Conservation (phyloP, 2,797 vertebrate species). For the Pteronotus mesoamericanus region DNA sequence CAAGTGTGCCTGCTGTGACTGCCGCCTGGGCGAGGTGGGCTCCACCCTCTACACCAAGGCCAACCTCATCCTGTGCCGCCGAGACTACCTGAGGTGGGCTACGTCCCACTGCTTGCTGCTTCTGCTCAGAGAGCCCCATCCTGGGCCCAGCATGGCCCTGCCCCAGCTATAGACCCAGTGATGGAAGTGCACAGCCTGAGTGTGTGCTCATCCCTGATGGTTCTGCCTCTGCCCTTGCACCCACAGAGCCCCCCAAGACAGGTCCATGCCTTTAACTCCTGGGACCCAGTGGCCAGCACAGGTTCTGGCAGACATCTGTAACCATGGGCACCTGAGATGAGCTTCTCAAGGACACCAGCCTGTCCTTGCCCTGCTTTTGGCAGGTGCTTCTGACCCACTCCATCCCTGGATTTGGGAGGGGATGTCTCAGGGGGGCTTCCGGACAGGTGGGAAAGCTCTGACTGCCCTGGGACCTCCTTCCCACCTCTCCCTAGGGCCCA, state of each 20-base stretch:
- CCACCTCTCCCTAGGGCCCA: not conserved
- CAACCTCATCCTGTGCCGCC: slow-evolving; percentile 98
- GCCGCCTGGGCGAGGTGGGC: slow-evolving; percentile 95
- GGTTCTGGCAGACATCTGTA: not conserved
- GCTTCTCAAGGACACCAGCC: not conserved
- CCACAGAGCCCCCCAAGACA: not conserved
- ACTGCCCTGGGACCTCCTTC: not conserved
- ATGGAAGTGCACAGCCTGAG: rapidly evolving
- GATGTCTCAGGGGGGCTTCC: not conserved
- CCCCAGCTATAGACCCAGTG: not conserved
- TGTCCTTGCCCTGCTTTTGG: not conserved
- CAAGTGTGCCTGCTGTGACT: slow-evolving; percentile 98
- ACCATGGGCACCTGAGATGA: not conserved
- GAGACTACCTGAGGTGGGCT: slow-evolving; percentile 93
- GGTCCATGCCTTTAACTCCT: not conserved
- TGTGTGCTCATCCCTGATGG: not conserved
- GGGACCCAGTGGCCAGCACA: not conserved
- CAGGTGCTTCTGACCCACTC: not conserved
- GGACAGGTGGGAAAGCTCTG: not conserved
- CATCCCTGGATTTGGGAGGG: not conserved
- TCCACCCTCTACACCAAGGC: slow-evolving; percentile 98
- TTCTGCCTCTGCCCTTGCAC: not conserved
- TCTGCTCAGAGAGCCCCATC: not conserved
- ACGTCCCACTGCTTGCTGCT: not conserved
- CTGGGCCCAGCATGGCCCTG: rapidly evolving